Base-by-base conservation (phyloP, 2,797 vertebrate genomes). In the Furcifer pardalis region DNA sequence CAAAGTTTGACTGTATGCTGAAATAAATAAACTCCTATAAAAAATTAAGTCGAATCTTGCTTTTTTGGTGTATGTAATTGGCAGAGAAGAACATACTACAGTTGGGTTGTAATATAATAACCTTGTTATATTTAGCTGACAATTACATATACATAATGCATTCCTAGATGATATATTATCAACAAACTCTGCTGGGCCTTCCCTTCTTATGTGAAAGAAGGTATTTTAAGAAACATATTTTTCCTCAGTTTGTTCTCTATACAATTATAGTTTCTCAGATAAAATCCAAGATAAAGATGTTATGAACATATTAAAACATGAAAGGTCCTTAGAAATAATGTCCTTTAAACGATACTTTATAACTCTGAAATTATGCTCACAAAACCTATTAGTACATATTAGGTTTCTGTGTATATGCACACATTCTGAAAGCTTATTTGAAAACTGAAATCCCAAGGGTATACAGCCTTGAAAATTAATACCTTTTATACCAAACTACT, bases 271-370 rank as follows among this genome's bases (percentile, higher is more conserved):
- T 68, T 84, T 30, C 82, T 84, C 71, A 86, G 84, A 90, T 87
- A 88, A 92, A 89, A 88, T 86, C 79, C 83, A 74, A 92, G 88
- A 6, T 73, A 13, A 78, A 83, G 77, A 27, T n/a, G 35, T 44
- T 82, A 44, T 84, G 79, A 91, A 85, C 15, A 71, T 65, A 12
- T 87, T 49, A 91, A 62, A 84, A 84, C 87, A 90, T 56, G 42
- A 79, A 79, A 17, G 7, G 62, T 74, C 68, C 46, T 86, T 77
- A 46, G 23, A 86, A 27, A 68, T 44, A 91, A 85, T 65, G 49
- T 71, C 49, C 13, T 84, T 88, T 86, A 84, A 89, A 89, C 63
- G 76, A 79, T 83, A 79, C 77, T 85, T 90, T 60, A 42, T 7
- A 90, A 91, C 2, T 66, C 69, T 76, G 88, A 86, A 35, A 90